Conservation (phyloP, 2,113 vertebrate species). For the Poicephalus gulielmi region DNA sequence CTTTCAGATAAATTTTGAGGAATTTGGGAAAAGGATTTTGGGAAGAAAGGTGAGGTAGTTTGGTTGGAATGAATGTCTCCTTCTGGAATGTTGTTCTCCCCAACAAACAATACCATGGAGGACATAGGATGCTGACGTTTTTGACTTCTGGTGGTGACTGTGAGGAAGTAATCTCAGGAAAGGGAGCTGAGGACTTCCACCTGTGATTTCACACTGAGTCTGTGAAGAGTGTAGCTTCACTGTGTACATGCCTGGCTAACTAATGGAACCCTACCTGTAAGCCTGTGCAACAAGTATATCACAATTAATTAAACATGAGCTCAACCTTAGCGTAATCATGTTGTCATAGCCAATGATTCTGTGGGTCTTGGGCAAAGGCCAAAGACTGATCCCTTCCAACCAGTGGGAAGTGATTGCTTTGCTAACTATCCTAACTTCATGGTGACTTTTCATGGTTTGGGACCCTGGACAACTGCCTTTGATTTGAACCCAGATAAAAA, state of each 20-base stretch:
- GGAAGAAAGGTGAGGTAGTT: neutral
- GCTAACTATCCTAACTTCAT: neutral
- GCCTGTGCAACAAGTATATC: neutral
- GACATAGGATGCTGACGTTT: rapidly evolving
- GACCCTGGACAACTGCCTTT: neutral
- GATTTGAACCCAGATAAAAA: neutral
- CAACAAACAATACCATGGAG: rapidly evolving
- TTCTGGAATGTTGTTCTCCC: neutral
- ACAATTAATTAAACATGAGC: neutral
- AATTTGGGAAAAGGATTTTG: neutral
- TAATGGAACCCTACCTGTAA: neutral
- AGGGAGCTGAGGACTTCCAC: neutral
- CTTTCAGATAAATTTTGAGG: neutral
- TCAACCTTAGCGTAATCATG: neutral
- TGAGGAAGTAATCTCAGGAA: neutral
- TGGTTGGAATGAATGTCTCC: neutral
- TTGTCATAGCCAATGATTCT: neutral
- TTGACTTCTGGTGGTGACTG: neutral
- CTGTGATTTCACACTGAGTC: neutral
- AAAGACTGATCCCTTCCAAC: neutral
- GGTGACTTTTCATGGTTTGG: neutral
- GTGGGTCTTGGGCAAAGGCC: neutral
- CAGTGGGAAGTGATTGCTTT: neutral
- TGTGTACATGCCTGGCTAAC: rapidly evolving
- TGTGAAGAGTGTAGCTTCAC: neutral